Evolutionary conservation across 2,797 vertebrate species (phyloP), one percentile per base, ranked within the genome.

Genomic region (Hybognathus amarus): DNA sequence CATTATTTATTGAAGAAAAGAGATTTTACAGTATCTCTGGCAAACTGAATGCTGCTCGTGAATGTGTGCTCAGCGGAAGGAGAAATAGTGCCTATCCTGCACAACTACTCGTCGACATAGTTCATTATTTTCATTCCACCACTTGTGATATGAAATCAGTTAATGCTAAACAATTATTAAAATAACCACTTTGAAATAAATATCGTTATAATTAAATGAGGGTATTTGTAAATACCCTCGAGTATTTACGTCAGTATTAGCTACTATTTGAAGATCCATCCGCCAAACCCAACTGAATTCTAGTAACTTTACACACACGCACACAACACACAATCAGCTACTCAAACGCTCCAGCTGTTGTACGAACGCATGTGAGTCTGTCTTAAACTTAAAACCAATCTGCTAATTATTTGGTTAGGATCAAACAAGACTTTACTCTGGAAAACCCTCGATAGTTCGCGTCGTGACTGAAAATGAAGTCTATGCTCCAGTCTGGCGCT

Each of bases 251-350:
- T 42, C 24, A 50, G 18, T 30, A 9, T 45, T 1, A 33, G 30
- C 30, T 33, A 33, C 13, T 18, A 12, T 79, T 30, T 79, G 3
- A 24, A 69, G 17, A 80, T 80, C 24, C 20, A n/a, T 80, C 67
- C 67, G 79, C 79, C 2, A 2, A 22, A 5, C 6, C 20, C 22
- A 1, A 1, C 40, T 3, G 30, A 27, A 27, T 2, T 27, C n/a
- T 47, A 15, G 13, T 45, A 47, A 2, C 3, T 40, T 38, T 8
- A 40, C 38, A 42, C 12, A 15, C 45, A 45, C 42, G 5, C 1
- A 24, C 2, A 38, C 22, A 69, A n/a, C 38, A 45, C 66, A 27
- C 22, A 64, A 18, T 15, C 17, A 36, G 3, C 3, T 20, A 18
- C 4, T 17, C 17, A n/a, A 24, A 22, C 1, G 1, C 10, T 8